phyloP scores from a whole-genome alignment of 2,797 vertebrate species.

The Syndactyla subalaris region DNA sequence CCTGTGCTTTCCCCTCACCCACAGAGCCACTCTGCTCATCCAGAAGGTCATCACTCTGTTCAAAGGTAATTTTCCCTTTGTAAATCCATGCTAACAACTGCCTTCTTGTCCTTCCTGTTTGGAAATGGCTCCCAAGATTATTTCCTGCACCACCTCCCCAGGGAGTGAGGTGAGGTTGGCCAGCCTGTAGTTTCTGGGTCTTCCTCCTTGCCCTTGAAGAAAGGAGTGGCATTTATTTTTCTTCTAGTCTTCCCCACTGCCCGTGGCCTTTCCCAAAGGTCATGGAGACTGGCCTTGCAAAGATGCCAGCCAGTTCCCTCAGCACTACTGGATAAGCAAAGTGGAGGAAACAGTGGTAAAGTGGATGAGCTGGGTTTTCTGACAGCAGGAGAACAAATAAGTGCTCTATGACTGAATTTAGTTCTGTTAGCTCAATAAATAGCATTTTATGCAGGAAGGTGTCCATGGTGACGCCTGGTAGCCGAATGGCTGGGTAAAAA shows the following conservation, averaged over 20 bases:
- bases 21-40: neutral
- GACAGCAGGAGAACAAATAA: neutral
- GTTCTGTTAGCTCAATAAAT: neutral
- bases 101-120: neutral
- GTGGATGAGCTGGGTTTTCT: neutral
- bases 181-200: neutral
- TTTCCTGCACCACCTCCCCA: neutral
- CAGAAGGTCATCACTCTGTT: neutral
- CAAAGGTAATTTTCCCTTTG: rapidly evolving
- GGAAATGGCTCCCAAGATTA: neutral
- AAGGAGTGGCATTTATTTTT: neutral
- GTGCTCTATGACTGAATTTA: neutral
- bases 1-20: neutral
- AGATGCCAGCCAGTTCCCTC: neutral
- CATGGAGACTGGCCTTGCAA: neutral
- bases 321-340: neutral
- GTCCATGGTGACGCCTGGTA: neutral
- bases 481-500: neutral
- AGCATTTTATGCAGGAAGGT: neutral
- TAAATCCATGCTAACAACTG: neutral
- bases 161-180: neutral
- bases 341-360: neutral
- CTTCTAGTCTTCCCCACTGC: neutral
- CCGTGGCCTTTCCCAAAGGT: neutral
- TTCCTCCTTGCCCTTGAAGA: neutral